These are phyloP conservation scores for Drosophila falleni DNA, from an alignment of 2,888 invertebrate genomes.

Conservation along the genomic window DNA sequence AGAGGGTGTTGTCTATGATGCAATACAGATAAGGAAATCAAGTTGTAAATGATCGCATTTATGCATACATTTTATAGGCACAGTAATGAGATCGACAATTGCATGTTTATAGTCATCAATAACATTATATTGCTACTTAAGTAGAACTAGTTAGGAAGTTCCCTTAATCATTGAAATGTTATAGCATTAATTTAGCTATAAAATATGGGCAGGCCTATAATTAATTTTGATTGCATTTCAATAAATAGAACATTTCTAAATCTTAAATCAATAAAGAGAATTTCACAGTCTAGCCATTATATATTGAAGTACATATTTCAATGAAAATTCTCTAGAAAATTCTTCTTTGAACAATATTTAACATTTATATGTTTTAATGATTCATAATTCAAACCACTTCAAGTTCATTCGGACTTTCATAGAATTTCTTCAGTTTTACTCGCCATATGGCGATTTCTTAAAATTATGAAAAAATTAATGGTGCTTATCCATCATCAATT, in stretches of 20 bases:
- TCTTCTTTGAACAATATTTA: neutral
- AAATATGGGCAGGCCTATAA: conserved; percentile 17
- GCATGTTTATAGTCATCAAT: conserved; percentile 5
- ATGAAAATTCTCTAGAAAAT: neutral
- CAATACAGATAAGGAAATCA: conserved; percentile 42
- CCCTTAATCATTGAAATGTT: conserved; percentile 12
- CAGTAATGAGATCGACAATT: conserved; percentile 10
- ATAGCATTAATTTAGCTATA: conserved; percentile 28
- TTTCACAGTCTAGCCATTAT: neutral
- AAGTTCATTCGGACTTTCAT: neutral
- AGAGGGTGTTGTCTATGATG: conserved; percentile 9
- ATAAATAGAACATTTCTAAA: conserved; percentile 8
- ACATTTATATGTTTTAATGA: neutral
- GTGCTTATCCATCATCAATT: conserved; percentile 51
- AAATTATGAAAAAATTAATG: conserved; percentile 26
- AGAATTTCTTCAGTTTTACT: neutral
- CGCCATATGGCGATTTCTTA: conserved; percentile 49
- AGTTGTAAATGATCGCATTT: neutral
- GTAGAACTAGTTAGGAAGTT: conserved; percentile 11
- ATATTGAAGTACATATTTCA: neutral
- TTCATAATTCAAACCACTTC: neutral
- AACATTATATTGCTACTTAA: conserved; percentile 2
- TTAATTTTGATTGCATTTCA: conserved; percentile 19
- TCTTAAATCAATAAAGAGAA: conserved; percentile 9
- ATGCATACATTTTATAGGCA: neutral